Conservation (phyloP, 2,888 invertebrate genomes). For the Microplitis manilae region DNA sequence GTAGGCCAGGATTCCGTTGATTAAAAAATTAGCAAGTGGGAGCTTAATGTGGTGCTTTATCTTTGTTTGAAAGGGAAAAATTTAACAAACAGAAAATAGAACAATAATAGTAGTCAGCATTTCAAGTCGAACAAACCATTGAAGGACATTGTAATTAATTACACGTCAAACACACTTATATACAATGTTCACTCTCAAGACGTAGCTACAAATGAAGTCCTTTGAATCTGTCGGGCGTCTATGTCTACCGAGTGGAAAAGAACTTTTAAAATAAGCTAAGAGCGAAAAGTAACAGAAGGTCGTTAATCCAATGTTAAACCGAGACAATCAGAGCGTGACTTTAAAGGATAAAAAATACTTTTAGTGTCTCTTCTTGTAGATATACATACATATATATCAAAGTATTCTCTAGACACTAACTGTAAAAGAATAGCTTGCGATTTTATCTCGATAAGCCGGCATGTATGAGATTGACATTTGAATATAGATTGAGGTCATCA, state of each 20-base stretch:
- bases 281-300: slow-evolving; percentile 9
- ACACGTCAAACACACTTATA: neutral
- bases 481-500: slow-evolving; percentile 13
- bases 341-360: slow-evolving; percentile 27
- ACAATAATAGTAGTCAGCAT: neutral
- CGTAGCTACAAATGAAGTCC: neutral
- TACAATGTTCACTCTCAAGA: neutral
- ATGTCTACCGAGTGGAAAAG: neutral
- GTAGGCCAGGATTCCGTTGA: too few species aligned
- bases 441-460: neutral
- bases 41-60: too few species aligned
- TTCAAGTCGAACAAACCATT: neutral
- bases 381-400: slow-evolving; percentile 8
- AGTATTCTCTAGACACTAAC: neutral
- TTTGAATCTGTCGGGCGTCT: neutral
- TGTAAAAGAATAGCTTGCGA: neutral
- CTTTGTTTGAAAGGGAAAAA: neutral
- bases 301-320: slow-evolving; percentile 6
- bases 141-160: neutral
- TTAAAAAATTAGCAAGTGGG: neutral
- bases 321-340: slow-evolving; percentile 29
- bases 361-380: neutral
- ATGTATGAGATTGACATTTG: slow-evolving; percentile 9
- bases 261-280: neutral
- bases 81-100: neutral